Conservation (phyloP, 1,140 invertebrate species). For the Philotrypesis tridentata region DNA sequence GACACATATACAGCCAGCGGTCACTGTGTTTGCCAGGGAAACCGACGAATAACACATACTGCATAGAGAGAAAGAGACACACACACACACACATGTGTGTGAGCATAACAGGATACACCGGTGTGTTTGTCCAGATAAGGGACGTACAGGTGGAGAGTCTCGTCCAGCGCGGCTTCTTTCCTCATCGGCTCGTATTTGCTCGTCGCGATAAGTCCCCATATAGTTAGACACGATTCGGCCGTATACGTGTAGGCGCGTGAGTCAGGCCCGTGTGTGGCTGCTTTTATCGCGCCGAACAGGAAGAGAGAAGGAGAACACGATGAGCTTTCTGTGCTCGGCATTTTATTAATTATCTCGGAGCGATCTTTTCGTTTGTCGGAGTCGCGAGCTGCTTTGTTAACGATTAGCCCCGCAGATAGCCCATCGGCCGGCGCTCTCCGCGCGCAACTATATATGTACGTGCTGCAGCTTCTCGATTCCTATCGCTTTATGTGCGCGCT, state of each 20-base stretch:
- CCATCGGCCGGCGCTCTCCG: too few species aligned
- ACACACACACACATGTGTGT: not conserved
- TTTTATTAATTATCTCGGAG: conserved; percentile 19
- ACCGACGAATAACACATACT: not conserved
- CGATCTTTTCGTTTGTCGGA: not conserved
- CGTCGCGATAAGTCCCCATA: not conserved
- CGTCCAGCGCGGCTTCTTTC: conserved; percentile 9
- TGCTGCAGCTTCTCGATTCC: too few species aligned
- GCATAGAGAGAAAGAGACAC: too few species aligned
- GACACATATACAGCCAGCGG: not conserved
- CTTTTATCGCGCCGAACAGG: conserved; percentile 9
- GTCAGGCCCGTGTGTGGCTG: not conserved
- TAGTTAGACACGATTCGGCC: not conserved
- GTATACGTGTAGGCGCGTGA: not conserved
- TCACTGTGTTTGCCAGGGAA: conserved; percentile 36
- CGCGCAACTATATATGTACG: too few species aligned
- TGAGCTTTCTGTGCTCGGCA: not conserved
- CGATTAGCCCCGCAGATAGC: not conserved
- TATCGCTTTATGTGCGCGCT: too few species aligned
- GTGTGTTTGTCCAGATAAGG: conserved; percentile 33
- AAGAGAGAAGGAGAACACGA: not conserved
- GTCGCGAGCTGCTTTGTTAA: not conserved
- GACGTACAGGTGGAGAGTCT: conserved; percentile 40
- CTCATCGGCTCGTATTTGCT: not conserved
- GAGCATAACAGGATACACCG: not conserved